Evolutionary conservation across 2,888 invertebrate genomes (phyloP).

Genomic region (Thalpophila matura): DNA sequence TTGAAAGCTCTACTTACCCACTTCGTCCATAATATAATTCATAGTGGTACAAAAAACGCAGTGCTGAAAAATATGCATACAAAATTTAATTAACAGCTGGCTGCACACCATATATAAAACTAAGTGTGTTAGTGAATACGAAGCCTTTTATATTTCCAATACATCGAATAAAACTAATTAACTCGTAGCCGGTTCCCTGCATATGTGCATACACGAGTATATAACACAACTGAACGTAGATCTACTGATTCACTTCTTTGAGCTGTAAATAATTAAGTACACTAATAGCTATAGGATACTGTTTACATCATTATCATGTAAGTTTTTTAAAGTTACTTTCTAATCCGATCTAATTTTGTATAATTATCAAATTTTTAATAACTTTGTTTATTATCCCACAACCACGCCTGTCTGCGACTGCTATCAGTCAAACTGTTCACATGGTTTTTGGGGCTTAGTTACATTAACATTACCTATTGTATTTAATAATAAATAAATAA

Average conservation of each 20-base stretch:
- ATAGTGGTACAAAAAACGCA: slow-evolving; percentile 17
- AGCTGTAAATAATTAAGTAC: not conserved
- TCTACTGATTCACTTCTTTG: slow-evolving; percentile 9
- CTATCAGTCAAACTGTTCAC: too few species aligned
- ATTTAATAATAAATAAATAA: too few species aligned
- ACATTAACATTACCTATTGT: too few species aligned
- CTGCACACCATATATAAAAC: slow-evolving; percentile 34
- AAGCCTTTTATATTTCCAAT: slow-evolving; percentile 56
- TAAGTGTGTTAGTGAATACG: slow-evolving; percentile 44
- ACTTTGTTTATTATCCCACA: too few species aligned
- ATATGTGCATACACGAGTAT: not conserved
- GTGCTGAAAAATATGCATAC: slow-evolving; percentile 45
- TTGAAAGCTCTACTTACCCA: not conserved
- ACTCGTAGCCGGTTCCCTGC: not conserved
- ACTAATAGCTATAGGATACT: not conserved
- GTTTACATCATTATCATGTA: too few species aligned
- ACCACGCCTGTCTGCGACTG: too few species aligned
- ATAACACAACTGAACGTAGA: not conserved
- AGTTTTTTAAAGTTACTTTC: too few species aligned
- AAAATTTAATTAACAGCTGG: slow-evolving; percentile 49
- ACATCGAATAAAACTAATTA: slow-evolving; percentile 48
- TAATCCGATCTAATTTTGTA: too few species aligned
- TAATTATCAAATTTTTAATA: too few species aligned
- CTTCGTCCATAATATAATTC: slow-evolving; percentile 6
- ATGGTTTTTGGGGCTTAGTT: too few species aligned